A percentile compares a stretch with the other conserved stretches of the same genome.
Evolutionary conservation across 2,113 vertebrate genomes (phyloP).

Genomic region (Mus pahari): DNA sequence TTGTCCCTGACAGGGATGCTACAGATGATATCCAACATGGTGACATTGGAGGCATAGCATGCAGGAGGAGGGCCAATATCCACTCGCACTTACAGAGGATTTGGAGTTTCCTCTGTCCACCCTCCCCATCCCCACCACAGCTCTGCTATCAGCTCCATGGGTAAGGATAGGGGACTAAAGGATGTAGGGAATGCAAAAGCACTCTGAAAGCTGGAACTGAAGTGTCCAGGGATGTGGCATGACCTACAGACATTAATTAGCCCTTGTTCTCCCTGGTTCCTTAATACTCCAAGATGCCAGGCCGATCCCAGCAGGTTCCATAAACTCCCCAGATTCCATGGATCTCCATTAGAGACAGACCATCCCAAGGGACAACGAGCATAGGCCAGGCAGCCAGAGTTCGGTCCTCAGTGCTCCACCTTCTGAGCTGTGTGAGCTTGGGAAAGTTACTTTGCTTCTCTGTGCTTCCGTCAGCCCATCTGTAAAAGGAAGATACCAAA

Average conservation of each 20-base stretch:
- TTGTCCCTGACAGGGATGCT: neutral
- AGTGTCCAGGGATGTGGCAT: neutral
- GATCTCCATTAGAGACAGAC: neutral
- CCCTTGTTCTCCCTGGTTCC: conserved; percentile 30
- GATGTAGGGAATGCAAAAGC: conserved; percentile 8
- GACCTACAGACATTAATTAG: neutral
- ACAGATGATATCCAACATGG: neutral
- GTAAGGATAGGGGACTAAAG: neutral
- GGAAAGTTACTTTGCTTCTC: conserved; percentile 27
- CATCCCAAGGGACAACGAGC: neutral
- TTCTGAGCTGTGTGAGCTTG: neutral
- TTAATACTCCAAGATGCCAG: neutral
- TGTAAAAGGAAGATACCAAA: neutral
- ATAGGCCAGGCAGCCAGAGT: neutral
- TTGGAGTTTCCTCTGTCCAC: neutral
- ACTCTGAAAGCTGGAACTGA: conserved; percentile 38
- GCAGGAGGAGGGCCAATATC: neutral
- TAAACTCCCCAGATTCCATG: neutral
- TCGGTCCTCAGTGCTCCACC: neutral
- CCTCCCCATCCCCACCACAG: neutral
- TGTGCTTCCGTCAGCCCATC: neutral
- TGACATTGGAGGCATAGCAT: neutral
- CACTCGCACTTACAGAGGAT: neutral
- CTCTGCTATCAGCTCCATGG: neutral
- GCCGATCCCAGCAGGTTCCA: neutral